These are phyloP conservation scores for cat (Felis catus) DNA, from an alignment of 2,113 vertebrate genomes.

Conservation along the genomic window F.catus_Fca126_mat1.0 CM031412.1:147174001-147174500, in stretches of 20 bases:
- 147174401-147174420: background rate
- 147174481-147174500: background rate
- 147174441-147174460: background rate
- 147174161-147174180: background rate
- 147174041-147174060: background rate
- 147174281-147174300: background rate
- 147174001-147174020: too few species aligned
- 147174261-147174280: background rate
- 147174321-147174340: background rate
- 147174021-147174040: background rate
- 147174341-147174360: background rate
- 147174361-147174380: background rate
- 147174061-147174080: background rate
- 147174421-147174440: background rate
- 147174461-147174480: background rate
- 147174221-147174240: background rate
- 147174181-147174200: background rate
- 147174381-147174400: background rate
- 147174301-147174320: background rate
- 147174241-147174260: background rate
- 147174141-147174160: background rate
- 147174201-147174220: background rate
- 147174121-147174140: background rate
- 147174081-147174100: background rate
- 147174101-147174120: slow-evolving; percentile 20